A percentile compares a stretch with the other conserved stretches of the same genome.
These are phyloP conservation scores for Diaphora mendica DNA, from an alignment of 2,888 invertebrate species.

Conservation along the genomic window DNA sequence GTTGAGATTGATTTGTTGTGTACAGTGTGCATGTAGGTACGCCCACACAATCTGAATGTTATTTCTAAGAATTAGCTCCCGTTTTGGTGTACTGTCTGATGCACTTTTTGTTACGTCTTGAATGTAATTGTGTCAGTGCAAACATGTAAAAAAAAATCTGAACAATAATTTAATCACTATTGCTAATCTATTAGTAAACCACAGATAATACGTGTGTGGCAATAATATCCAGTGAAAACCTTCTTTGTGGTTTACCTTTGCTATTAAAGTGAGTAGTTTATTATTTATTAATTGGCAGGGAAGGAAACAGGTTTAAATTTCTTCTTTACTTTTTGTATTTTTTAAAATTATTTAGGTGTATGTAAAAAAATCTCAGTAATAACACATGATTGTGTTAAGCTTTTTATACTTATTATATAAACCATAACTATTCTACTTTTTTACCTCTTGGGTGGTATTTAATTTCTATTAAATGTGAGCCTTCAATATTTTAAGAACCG, in stretches of 20 bases:
- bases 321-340: background rate
- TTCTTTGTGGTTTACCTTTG: background rate
- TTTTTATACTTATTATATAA: no score
- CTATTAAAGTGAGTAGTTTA: no score
- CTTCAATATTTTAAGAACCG: no score
- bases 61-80: constrained; percentile 16
- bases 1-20: constrained; percentile 27
- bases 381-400: no score
- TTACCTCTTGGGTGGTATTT: no score
- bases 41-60: constrained; percentile 18
- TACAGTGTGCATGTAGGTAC: constrained; percentile 16
- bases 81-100: constrained; percentile 15
- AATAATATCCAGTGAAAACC: background rate
- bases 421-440: no score
- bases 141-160: background rate
- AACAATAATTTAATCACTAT: background rate
- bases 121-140: constrained; percentile 16
- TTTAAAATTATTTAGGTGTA: background rate
- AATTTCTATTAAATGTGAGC: no score
- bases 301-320: no score
- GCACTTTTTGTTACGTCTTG: constrained; percentile 21
- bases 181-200: background rate
- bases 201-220: background rate
- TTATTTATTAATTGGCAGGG: no score
- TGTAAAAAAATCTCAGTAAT: no score